Base-by-base conservation (phyloP, 2,888 invertebrate genomes). In the Dilophus febrilis region DNA sequence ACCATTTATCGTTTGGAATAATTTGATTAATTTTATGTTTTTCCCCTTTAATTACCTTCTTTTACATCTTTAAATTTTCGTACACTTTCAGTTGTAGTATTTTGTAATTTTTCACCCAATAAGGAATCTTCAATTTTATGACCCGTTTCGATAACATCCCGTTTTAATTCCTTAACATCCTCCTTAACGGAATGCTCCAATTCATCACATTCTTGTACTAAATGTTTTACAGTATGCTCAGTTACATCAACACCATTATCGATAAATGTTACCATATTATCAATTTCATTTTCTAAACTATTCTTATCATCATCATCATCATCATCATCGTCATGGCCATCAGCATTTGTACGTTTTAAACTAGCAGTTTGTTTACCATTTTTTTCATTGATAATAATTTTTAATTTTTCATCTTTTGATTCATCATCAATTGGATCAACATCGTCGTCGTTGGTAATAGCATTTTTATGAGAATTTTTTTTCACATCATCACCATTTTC, bases 201-300 rank as follows among this genome's bases (percentile, higher is more conserved):
- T 18, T 40, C 38, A 2, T 40, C 17, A 18, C 16, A 22, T 30
- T 37, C 38, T 7, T 38, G 33, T 5, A 38, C 35, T n/a, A 41
- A 14, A 13, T 13, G 27, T 38, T 42, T 39, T 26, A 49, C 46
- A 12, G 59, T 51, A 35, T 54, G 55, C 13, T 54, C 52, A 1
- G 61, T 61, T 3, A 61, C 60, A 51, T 61, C 62, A 31, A 61
- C 45, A 12, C 61, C 61, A 40, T 61, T 57, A 45, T 61, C 59
- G 11, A 61, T 61, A 37, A 60, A 62, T 11, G 26, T 39, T 2
- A 39, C 19, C 3, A 19, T 12, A 19, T 19, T 19, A 18, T 35
- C 35, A 35, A 8, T 35, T 16, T 12, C 13, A 10, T 18, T 8
- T 3, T 35, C 35, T 18, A 8, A 18, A 12, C n/a, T 14, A 4